Percentiles rank a stretch among this genome's conserved stretches.
Conservation (phyloP, 2,888 invertebrate species). For the Theristus sp. region DNA sequence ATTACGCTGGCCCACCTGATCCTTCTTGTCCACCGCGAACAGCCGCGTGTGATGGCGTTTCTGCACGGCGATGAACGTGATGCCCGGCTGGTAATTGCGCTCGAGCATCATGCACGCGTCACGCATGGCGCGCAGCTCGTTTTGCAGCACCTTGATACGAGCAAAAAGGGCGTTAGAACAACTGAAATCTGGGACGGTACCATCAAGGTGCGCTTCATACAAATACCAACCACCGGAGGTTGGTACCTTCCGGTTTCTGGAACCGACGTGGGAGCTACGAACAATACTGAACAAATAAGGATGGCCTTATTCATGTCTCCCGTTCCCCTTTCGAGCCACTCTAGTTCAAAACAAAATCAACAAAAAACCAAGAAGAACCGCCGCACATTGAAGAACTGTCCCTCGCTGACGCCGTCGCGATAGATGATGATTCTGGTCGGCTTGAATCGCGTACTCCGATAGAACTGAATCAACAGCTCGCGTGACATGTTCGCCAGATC, state of each 20-base stretch:
- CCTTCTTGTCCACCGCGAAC: constrained; percentile 96
- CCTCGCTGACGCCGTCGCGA: constrained; percentile 97
- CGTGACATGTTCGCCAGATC: constrained; percentile 93
- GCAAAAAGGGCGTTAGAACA: too few relatives aligned
- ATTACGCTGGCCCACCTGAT: constrained; percentile 69
- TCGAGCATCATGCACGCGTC: constrained; percentile 88
- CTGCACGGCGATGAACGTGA: constrained; percentile 94
- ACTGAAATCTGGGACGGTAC: too few relatives aligned
- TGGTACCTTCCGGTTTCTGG: too few relatives aligned
- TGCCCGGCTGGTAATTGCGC: constrained; percentile 90
- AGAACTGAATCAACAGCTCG: constrained; percentile 95
- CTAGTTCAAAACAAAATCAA: neutral
- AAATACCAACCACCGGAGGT: too few relatives aligned
- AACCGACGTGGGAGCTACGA: too few relatives aligned
- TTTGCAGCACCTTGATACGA: constrained; percentile 78
- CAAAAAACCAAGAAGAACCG: neutral
- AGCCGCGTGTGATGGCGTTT: constrained; percentile 95
- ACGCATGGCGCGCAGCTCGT: constrained; percentile 87
- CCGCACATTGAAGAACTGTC: constrained; percentile 77
- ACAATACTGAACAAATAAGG: too few relatives aligned
- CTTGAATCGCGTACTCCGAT: constrained; percentile 96
- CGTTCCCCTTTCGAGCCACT: too few relatives aligned
- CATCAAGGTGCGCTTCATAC: too few relatives aligned
- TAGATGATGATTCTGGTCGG: constrained; percentile 96
- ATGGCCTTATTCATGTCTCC: too few relatives aligned